Percentiles rank a stretch among this genome's conserved stretches.
Evolutionary conservation across 92 coral and sea anemone species (phyloP).

Genomic region (Palythoa heliodiscus): DNA sequence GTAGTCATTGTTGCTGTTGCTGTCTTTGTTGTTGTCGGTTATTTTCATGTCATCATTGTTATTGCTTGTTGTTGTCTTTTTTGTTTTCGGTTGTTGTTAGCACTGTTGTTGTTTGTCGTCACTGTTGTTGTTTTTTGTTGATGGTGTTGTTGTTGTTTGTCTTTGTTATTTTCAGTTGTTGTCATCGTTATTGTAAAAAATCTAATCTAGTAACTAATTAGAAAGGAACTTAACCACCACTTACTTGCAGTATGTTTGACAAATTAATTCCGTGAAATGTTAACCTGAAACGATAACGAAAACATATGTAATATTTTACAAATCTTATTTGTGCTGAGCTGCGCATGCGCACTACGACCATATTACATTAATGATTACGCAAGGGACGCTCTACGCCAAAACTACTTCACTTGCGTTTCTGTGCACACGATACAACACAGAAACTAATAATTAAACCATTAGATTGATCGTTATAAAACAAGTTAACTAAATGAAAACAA

Average conservation of each 20-base stretch:
- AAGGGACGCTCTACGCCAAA: not conserved
- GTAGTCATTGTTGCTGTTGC: too few relatives aligned
- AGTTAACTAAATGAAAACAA: not conserved
- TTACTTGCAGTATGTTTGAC: constrained; percentile 90
- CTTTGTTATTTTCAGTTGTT: too few relatives aligned
- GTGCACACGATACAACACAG: not conserved
- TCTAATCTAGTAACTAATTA: too few relatives aligned
- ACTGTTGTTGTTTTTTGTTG: too few relatives aligned
- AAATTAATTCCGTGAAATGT: constrained; percentile 86
- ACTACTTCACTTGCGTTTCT: not conserved
- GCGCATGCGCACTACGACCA: constrained; percentile 71
- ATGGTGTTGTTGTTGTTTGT: too few relatives aligned
- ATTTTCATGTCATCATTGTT: too few relatives aligned
- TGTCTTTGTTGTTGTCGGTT: too few relatives aligned
- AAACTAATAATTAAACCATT: not conserved
- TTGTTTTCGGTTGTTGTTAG: too few relatives aligned
- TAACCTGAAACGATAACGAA: constrained; percentile 62
- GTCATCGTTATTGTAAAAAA: too few relatives aligned
- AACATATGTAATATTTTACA: not conserved
- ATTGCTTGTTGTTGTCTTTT: too few relatives aligned
- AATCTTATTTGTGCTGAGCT: constrained; percentile 8
- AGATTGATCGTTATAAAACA: not conserved
- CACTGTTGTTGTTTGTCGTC: too few relatives aligned
- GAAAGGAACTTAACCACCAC: not conserved
- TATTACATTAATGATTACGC: not conserved